These are phyloP conservation scores for Macrosiphum euphorbiae DNA, from an alignment of 2,888 invertebrate genomes.

Conservation along the genomic window DNA sequence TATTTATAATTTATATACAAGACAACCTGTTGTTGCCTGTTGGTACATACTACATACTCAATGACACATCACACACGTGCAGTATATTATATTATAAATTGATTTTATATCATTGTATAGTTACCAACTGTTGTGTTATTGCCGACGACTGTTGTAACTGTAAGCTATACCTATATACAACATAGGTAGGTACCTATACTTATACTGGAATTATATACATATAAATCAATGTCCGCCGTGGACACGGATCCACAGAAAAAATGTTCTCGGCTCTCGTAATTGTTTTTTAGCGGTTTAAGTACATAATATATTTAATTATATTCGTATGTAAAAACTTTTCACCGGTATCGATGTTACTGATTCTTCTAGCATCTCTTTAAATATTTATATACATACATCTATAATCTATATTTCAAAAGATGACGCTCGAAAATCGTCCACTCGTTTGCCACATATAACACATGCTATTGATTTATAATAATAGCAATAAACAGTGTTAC, in stretches of 20 bases:
- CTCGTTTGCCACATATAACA: background rate
- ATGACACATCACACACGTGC: background rate
- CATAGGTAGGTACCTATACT: background rate
- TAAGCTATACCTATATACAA: background rate
- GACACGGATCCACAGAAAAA: background rate
- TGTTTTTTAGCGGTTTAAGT: background rate
- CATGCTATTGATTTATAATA: background rate
- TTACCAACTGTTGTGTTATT: background rate
- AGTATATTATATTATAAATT: background rate
- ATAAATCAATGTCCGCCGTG: background rate
- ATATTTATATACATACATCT: background rate
- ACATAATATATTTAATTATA: background rate
- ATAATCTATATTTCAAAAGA: background rate
- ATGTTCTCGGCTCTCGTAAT: background rate
- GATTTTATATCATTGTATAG: background rate
- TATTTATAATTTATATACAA: background rate
- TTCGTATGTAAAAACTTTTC: background rate
- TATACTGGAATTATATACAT: background rate
- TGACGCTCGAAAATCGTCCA: background rate
- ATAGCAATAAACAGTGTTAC: background rate
- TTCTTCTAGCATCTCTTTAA: background rate
- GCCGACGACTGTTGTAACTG: background rate
- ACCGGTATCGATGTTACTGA: background rate
- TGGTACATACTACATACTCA: background rate
- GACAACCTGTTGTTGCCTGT: too few species aligned